Conservation (phyloP, 2,797 vertebrate species). For the Aulostomus chinensis region DNA sequence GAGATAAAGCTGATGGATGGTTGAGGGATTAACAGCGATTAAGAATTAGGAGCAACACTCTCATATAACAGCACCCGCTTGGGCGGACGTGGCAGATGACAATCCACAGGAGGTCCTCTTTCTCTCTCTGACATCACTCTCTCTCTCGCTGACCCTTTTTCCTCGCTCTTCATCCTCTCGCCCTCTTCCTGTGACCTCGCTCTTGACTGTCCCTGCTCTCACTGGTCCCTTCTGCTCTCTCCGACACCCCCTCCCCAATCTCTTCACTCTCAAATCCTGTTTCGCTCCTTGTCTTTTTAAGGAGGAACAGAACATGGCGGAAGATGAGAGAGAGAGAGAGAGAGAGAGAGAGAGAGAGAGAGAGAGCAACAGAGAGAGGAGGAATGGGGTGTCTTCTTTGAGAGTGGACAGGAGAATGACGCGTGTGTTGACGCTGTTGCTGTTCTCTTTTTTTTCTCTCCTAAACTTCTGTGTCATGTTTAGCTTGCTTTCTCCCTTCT, state of each 20-base stretch:
- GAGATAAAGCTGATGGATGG: slow-evolving; percentile 54
- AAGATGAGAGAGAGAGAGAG: slow-evolving; percentile 16
- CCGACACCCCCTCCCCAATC: neutral
- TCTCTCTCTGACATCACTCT: neutral
- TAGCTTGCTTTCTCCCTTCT: slow-evolving; percentile 23
- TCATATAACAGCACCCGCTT: slow-evolving; percentile 40
- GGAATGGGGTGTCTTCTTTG: slow-evolving; percentile 42
- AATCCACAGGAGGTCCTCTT: slow-evolving; percentile 46
- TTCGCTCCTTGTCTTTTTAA: slow-evolving; percentile 20
- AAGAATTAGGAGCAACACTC: slow-evolving; percentile 73
- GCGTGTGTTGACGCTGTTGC: slow-evolving; percentile 24
- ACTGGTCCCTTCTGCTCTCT: slow-evolving; percentile 12
- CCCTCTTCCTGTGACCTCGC: slow-evolving; percentile 9
- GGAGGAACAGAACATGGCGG: slow-evolving; percentile 14
- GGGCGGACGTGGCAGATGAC: slow-evolving; percentile 62
- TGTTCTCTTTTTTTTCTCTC: slow-evolving; percentile 4
- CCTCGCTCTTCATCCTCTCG: slow-evolving; percentile 4
- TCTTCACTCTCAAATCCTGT: slow-evolving; percentile 4
- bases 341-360: slow-evolving; percentile 9
- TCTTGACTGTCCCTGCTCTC: no score
- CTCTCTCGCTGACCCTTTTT: neutral
- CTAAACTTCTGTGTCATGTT: slow-evolving; percentile 22
- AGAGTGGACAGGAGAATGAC: slow-evolving; percentile 49
- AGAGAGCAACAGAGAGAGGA: slow-evolving; percentile 16
- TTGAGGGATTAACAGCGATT: slow-evolving; percentile 74